phyloP scores from a whole-genome alignment of 2,113 vertebrate species.

The Stegastes partitus region DNA sequence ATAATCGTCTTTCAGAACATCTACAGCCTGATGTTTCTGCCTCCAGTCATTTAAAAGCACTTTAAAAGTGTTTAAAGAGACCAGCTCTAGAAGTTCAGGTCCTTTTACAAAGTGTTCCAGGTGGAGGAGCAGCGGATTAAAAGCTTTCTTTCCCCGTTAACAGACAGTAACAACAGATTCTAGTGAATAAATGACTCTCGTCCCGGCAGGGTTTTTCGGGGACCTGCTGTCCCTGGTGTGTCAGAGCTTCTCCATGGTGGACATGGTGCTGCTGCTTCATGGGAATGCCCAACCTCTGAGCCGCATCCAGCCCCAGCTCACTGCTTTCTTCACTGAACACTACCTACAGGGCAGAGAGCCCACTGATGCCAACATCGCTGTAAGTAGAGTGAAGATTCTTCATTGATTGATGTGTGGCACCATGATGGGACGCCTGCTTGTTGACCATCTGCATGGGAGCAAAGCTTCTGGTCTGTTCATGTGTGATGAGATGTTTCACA shows the following conservation, averaged over 20 bases:
- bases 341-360: conserved; percentile 87
- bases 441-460: not conserved
- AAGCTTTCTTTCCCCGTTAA: no score
- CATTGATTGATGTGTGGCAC: no score
- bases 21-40: no score
- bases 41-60: no score
- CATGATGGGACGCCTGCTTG: no score
- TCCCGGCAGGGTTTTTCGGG: conserved; percentile 87
- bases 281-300: conserved; percentile 90
- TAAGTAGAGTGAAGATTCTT: conserved; percentile 11
- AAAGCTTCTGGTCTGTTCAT: not conserved
- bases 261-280: conserved; percentile 90
- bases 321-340: conserved; percentile 87
- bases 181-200: not conserved
- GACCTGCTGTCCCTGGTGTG: conserved; percentile 90
- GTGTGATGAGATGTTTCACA: not conserved
- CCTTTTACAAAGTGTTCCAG: no score
- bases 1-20: no score
- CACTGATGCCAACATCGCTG: conserved; percentile 85
- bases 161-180: no score
- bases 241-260: conserved; percentile 91
- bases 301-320: conserved; percentile 88
- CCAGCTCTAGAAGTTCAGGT: no score
- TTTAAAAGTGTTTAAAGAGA: no score
- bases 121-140: no score